A percentile compares a stretch with the other conserved stretches of the same genome.
Conservation (phyloP, 2,888 invertebrate genomes). For the Volucella zonaria region DNA sequence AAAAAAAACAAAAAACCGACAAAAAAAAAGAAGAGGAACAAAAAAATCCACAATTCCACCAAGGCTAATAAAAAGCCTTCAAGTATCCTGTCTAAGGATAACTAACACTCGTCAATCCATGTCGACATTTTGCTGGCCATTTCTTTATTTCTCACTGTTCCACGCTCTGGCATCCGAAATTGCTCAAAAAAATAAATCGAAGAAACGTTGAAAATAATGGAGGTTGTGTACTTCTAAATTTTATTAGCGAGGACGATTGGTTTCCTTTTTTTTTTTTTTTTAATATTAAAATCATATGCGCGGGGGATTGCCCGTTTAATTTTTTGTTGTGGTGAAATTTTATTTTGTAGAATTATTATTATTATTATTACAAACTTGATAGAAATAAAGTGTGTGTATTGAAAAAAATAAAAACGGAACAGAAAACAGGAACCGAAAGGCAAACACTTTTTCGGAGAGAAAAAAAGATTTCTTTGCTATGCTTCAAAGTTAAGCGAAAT, state of each 20-base stretch:
- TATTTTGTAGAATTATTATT: background rate
- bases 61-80: slow-evolving; percentile 7
- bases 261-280: background rate
- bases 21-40: background rate
- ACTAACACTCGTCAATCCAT: slow-evolving; percentile 32
- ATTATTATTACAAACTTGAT: background rate
- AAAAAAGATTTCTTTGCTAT: slow-evolving; percentile 58
- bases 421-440: slow-evolving; percentile 71
- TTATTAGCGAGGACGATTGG: slow-evolving; percentile 37
- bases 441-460: slow-evolving; percentile 62
- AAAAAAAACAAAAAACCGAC: slow-evolving; percentile 12
- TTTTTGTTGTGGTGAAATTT: slow-evolving; percentile 1
- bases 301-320: slow-evolving; percentile 5
- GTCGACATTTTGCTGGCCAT: slow-evolving; percentile 48
- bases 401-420: slow-evolving; percentile 59
- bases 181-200: slow-evolving; percentile 22
- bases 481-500: slow-evolving; percentile 70
- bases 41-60: slow-evolving; percentile 20
- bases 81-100: slow-evolving; percentile 38
- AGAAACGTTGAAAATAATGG: slow-evolving; percentile 59
- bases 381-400: slow-evolving; percentile 37
- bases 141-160: slow-evolving; percentile 21
- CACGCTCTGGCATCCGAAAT: slow-evolving; percentile 29
- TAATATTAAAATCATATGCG: slow-evolving; percentile 7
- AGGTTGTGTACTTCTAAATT: slow-evolving; percentile 56